A percentile compares a stretch with the other conserved stretches of the same genome.
phyloP scores from a whole-genome alignment of 2,797 vertebrate species.

The Mormyrus proboscirostris region DNA sequence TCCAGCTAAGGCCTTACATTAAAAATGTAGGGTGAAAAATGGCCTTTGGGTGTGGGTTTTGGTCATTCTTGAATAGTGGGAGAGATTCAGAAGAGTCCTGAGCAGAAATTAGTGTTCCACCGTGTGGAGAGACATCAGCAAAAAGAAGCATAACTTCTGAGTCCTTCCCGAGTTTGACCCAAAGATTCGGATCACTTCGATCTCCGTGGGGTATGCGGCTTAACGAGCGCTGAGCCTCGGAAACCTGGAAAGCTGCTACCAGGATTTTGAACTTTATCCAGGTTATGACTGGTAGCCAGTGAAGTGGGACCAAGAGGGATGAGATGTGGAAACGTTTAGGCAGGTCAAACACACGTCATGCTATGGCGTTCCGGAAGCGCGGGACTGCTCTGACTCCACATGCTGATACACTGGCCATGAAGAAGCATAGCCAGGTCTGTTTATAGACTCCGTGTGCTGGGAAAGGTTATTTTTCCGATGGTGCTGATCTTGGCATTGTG shows the following conservation, averaged over 20 bases:
- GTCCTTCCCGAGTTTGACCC: background rate
- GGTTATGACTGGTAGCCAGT: background rate
- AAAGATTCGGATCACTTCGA: background rate
- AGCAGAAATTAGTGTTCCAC: background rate
- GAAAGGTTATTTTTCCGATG: background rate
- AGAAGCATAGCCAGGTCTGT: background rate
- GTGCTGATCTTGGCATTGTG: background rate
- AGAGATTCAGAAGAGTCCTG: background rate
- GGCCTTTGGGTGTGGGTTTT: background rate
- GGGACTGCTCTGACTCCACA: background rate
- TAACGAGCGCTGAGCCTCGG: background rate
- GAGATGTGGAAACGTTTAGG: slow-evolving; percentile 4
- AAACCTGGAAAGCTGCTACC: background rate
- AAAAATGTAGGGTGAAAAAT: background rate
- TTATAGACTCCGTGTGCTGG: background rate
- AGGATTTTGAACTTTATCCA: slow-evolving; percentile 1
- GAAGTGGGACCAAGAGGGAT: background rate
- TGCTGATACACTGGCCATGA: background rate
- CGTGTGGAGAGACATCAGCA: background rate
- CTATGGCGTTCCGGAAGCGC: background rate
- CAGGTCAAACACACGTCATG: slow-evolving; percentile 4
- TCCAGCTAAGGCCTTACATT: background rate
- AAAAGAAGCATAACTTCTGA: background rate
- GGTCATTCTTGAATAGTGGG: background rate
- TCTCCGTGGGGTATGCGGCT: background rate